Evolutionary conservation across 1,140 invertebrate species (phyloP).

Genomic region (Anagrus nilaparvatae): DNA sequence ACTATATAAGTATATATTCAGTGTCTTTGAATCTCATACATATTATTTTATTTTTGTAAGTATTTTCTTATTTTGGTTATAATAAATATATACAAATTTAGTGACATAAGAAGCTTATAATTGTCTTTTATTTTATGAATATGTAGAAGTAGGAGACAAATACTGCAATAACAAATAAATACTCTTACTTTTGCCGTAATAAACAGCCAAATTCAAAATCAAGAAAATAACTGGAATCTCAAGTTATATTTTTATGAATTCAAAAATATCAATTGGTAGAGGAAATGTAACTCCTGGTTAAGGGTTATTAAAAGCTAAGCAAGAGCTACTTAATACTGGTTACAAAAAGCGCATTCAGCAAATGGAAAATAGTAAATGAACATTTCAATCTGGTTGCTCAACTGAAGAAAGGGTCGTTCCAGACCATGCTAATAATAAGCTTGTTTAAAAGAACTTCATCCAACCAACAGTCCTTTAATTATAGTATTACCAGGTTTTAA

Average conservation of each 20-base stretch:
- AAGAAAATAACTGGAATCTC: conserved; percentile 80
- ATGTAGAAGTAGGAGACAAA: no score
- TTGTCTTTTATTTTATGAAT: no score
- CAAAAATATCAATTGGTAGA: conserved; percentile 95
- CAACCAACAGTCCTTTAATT: conserved; percentile 83
- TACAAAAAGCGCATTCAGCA: conserved; percentile 77
- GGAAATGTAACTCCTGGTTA: conserved; percentile 90
- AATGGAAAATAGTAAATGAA: conserved; percentile 73
- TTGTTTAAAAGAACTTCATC: conserved; percentile 75
- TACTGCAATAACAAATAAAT: no score
- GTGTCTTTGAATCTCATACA: no score
- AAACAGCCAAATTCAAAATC: no score
- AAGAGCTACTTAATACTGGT: conserved; percentile 68
- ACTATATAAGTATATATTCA: no score
- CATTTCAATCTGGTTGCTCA: conserved; percentile 83
- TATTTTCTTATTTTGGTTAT: no score
- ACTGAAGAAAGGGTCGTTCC: conserved; percentile 90
- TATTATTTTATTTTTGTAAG: no score
- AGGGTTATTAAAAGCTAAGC: conserved; percentile 72
- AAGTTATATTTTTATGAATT: conserved; percentile 85
- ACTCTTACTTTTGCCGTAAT: no score
- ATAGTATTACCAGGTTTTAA: conserved; percentile 97
- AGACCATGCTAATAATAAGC: conserved; percentile 93
- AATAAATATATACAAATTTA: no score
- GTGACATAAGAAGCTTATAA: no score